Evolutionary conservation across 1,140 invertebrate species (phyloP), one percentile per base, ranked within the genome.

Genomic region (Thaumatotibia leucotreta): DNA sequence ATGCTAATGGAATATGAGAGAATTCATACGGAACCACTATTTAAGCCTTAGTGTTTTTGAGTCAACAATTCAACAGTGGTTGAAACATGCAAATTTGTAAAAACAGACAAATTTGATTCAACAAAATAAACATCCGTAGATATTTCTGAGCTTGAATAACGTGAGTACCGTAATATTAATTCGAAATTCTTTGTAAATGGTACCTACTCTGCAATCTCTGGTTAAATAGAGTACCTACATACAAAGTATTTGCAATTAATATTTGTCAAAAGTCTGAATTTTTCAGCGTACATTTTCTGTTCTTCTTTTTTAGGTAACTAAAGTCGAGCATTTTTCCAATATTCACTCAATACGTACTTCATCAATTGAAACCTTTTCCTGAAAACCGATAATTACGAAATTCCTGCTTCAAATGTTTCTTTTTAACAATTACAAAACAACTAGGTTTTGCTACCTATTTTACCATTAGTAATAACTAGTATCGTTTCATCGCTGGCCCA

Each of bases 1-100:
- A 84, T 83, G 80, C 71, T 80, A 83, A 84, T 85, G 73, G 72
- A 80, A 76, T 75, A 73, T 74, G 75, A 73, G 74, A 74, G 66
- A 78, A 76, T 75, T 77, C 72, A 66, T 73, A 73, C 52, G 17
- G 35, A 61, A 65, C 64, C 49, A 54, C 64, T 54, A 27, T 65
- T 65, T 33, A 58, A 54, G 49, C 64, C 32, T 58, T 4, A 24
- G n/a, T 29, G 31, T 58, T 17, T 49, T 27, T 58, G 24, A 58
- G 27, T 17, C 52, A 31, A 58, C 24, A 58, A 27, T 6, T 27
- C 4, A 24, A 31, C 24, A 27, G 22, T 54, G 50, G 52, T 24
- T 11, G 52, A 27, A 31, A 58, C 29, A 54, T 58, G 52, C 24
- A 27, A 20, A 58, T 58, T 58, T 27, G 17, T 58, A 29, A 29